Conservation (phyloP, 23 tunicate genomes). For the Botrylloides violaceus region DNA sequence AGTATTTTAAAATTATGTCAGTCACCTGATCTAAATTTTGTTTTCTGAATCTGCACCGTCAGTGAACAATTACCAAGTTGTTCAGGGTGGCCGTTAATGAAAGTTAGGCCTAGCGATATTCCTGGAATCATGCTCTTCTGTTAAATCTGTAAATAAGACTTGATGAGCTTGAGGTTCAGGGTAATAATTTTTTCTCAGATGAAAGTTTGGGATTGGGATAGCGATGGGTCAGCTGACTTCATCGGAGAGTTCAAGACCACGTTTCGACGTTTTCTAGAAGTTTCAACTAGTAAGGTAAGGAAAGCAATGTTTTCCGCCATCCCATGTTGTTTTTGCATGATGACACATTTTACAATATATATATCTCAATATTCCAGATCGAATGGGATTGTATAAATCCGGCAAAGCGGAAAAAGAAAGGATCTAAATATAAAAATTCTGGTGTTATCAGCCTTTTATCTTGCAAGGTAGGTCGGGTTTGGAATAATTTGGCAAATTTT, state of each 20-base stretch:
- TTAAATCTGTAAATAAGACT: too few relatives aligned
- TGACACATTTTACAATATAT: background rate
- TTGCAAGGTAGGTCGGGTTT: slow-evolving; percentile 44
- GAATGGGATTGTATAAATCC: slow-evolving; percentile 90
- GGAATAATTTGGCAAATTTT: background rate
- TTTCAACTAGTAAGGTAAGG: slow-evolving; percentile 39
- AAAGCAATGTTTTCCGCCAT: background rate
- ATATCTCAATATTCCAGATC: slow-evolving; percentile 21
- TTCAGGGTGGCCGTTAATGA: too few relatives aligned
- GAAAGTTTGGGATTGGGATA: slow-evolving; percentile 71
- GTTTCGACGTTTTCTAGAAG: slow-evolving; percentile 60
- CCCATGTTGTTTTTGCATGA: background rate
- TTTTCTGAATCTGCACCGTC: too few relatives aligned
- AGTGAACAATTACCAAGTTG: too few relatives aligned
- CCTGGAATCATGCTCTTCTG: too few relatives aligned
- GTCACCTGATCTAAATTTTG: too few relatives aligned
- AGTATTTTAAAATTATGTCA: too few relatives aligned
- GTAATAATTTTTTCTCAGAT: slow-evolving; percentile 33
- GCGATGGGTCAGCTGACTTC: slow-evolving; percentile 62
- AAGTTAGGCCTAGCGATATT: too few relatives aligned
- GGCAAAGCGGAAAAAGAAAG: slow-evolving; percentile 72
- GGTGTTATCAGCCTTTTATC: slow-evolving; percentile 55
- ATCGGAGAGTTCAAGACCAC: slow-evolving; percentile 51
- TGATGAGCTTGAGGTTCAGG: too few relatives aligned
- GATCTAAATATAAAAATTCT: slow-evolving; percentile 91